phyloP scores from a whole-genome alignment of 2,888 invertebrate genomes.

The Pachydiplax longipennis region DNA sequence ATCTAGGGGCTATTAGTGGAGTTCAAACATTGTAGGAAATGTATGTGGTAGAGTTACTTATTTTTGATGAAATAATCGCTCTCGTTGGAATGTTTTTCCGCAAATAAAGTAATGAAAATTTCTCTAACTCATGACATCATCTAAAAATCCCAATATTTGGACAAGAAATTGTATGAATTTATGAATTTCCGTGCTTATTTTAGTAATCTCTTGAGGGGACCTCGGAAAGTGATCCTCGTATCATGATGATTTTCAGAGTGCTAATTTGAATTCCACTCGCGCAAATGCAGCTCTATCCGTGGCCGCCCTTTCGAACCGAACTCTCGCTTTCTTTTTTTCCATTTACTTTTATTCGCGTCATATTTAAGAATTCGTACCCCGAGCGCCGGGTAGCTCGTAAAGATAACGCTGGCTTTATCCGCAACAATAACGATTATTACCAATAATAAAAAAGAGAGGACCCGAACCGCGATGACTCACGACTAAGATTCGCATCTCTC shows the following conservation, averaged over 20 bases:
- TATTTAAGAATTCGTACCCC: background rate
- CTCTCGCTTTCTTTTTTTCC: background rate
- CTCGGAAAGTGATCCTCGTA: no score
- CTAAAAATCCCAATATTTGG: background rate
- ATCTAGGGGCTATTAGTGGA: no score
- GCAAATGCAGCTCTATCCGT: background rate
- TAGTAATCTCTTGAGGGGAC: background rate
- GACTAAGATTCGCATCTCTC: background rate
- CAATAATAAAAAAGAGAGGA: slow-evolving; percentile 5
- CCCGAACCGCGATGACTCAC: background rate
- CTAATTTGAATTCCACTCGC: background rate
- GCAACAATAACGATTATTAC: slow-evolving; percentile 28
- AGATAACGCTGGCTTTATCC: slow-evolving; percentile 2
- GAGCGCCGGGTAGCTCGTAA: background rate
- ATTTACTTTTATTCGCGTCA: background rate
- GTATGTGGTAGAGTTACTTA: no score
- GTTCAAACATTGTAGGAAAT: no score
- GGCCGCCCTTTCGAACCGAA: background rate
- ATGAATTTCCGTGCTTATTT: no score
- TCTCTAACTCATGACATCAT: background rate
- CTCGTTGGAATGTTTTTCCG: no score
- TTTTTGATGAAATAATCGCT: no score
- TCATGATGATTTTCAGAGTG: no score
- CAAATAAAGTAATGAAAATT: background rate
- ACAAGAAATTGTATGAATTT: background rate